These are phyloP conservation scores for Adoxophyes honmai DNA, from an alignment of 1,140 invertebrate species.

Conservation along the genomic window DNA sequence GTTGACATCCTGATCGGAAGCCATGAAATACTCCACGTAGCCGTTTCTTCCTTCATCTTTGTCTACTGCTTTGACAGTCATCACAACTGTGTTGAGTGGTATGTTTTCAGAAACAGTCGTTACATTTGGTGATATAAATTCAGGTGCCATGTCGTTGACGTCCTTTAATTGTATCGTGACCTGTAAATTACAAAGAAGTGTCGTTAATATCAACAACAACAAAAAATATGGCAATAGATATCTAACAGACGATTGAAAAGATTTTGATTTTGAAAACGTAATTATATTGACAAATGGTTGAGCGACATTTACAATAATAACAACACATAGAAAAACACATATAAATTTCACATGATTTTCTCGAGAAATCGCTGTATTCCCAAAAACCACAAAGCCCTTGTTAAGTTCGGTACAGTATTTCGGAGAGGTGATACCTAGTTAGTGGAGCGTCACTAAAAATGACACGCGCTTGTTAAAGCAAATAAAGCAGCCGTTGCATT, in stretches of 20 bases:
- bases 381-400: slow-evolving; percentile 9
- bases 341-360: background rate
- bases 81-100: slow-evolving; percentile 91
- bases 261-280: too few species aligned
- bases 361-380: background rate
- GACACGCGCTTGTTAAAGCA: slow-evolving; percentile 32
- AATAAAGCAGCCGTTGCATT: slow-evolving; percentile 23
- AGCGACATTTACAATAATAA: too few species aligned
- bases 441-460: slow-evolving; percentile 33
- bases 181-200: slow-evolving; percentile 72
- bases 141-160: slow-evolving; percentile 95
- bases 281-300: too few species aligned
- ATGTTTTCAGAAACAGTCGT: slow-evolving; percentile 91
- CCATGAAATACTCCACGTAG: slow-evolving; percentile 92
- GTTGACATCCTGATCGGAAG: slow-evolving; percentile 73
- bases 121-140: slow-evolving; percentile 90
- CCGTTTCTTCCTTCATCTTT: slow-evolving; percentile 95
- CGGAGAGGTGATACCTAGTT: slow-evolving; percentile 19
- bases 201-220: background rate
- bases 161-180: slow-evolving; percentile 93
- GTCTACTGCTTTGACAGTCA: slow-evolving; percentile 94
- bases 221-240: background rate
- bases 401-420: slow-evolving; percentile 11
- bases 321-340: background rate
- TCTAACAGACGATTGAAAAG: too few species aligned